Base-by-base conservation (phyloP, 2,797 vertebrate species). In the Protosalanx chinensis region DNA sequence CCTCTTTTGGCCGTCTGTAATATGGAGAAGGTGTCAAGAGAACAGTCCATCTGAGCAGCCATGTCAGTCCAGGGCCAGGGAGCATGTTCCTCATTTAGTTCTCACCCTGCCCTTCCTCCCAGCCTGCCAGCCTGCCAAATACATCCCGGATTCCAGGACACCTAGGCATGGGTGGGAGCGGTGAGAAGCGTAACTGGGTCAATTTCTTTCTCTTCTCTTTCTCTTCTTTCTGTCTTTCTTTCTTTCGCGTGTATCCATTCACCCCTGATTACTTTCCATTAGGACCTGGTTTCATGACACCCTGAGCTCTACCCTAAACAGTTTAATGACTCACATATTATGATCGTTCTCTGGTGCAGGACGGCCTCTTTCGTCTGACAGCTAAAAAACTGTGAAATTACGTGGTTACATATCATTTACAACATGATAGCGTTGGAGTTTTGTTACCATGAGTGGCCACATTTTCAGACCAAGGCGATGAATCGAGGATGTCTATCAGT, bases 111-210 rank as follows among this genome's bases (percentile, higher is more conserved):
- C 41, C 69, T 51, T 62, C 72, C 72, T 62, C 75, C 67, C 41
- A 71, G 67, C 74, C 75, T 73, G 73, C 27, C 51, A 64, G 72
- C 62, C 29, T 74, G 74, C 61, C 37, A 73, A 59, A 75, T 72
- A 74, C 70, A 76, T 73, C 72, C 57, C 53, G 76, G 78, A 79
- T 88, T 82, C 80, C 82, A 84, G 81, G 78, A 79, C 84, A 85
- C 80, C 84, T 82, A 82, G 76, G 76, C 74, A 59, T 71, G 72
- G 73, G 80, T 82, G 82, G 27, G 78, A 88, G 87, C 84, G 76
- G 72, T 65, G 83, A 86, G 80, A 87, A 78, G 80, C 83, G 77
- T 78, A 90, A 88, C 85, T 90, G 84, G 89, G 88, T 91, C 88
- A 87, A 75, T 70, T 79, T 78, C 80, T 85, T 67, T 76, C 64